Percentiles rank a stretch among this genome's conserved stretches.
Conservation (phyloP, 2,797 vertebrate species). For the Phylloscopus collybita region DNA sequence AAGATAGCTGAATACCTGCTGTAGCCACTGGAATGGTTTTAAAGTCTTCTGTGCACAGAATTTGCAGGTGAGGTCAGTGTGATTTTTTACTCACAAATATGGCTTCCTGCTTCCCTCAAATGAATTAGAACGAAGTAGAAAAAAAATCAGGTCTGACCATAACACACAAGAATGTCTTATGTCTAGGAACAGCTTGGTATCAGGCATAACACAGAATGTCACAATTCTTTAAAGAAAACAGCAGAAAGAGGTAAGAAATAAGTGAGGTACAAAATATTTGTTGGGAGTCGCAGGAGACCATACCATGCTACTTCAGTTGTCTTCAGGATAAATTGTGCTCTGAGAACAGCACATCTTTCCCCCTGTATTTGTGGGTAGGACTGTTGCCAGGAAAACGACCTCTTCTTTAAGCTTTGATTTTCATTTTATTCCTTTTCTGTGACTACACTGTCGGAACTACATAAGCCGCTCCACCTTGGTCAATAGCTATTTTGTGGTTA, state of each 20-base stretch:
- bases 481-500: not conserved
- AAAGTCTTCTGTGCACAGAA: not conserved
- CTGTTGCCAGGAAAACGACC: not conserved
- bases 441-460: not conserved
- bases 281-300: not conserved
- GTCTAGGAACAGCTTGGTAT: not conserved
- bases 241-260: not conserved
- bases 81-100: not conserved
- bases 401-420: not conserved
- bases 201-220: not conserved
- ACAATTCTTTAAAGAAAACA: not conserved
- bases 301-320: not conserved
- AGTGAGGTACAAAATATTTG: not conserved
- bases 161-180: not conserved
- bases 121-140: not conserved
- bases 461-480: not conserved
- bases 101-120: not conserved
- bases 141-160: not conserved
- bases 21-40: not conserved
- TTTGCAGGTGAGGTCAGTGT: not conserved
- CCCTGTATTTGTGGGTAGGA: not conserved
- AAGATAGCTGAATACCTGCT: not conserved
- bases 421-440: not conserved
- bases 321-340: slow-evolving; percentile 1
- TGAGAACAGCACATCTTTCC: not conserved